phyloP scores from a whole-genome alignment of 2,888 invertebrate species.

The Phyto melanocephala region DNA sequence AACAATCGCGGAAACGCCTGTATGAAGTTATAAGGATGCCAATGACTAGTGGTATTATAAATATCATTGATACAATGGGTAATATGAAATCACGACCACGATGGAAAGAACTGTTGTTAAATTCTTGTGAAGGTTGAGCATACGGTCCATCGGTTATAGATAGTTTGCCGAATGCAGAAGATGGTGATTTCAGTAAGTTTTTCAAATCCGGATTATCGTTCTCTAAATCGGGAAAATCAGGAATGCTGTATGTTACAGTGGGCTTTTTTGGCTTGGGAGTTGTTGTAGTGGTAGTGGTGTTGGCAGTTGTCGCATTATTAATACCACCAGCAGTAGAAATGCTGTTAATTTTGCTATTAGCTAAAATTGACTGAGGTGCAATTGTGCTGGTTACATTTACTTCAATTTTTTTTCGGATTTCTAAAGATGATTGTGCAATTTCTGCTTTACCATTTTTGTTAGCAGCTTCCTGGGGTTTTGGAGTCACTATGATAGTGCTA shows the following conservation, averaged over 20 bases:
- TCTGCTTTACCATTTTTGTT: not conserved
- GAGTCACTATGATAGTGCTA: not conserved
- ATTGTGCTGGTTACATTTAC: not conserved
- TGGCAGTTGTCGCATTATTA: constrained; percentile 68
- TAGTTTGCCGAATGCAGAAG: constrained; percentile 39
- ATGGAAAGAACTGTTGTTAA: constrained; percentile 68
- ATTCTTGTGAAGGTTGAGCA: constrained; percentile 73
- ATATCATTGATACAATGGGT: constrained; percentile 86
- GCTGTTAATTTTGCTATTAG: not conserved
- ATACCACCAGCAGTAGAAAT: not conserved
- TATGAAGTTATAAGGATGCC: constrained; percentile 85
- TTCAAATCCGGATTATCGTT: constrained; percentile 54
- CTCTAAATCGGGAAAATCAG: constrained; percentile 74
- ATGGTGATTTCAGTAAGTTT: constrained; percentile 37
- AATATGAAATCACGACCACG: constrained; percentile 84
- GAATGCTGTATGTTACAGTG: constrained; percentile 79
- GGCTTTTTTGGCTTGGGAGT: constrained; percentile 80
- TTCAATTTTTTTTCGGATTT: not conserved
- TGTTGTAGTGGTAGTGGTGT: constrained; percentile 72
- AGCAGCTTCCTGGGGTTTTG: not conserved
- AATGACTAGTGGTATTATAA: constrained; percentile 84
- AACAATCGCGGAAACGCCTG: constrained; percentile 88
- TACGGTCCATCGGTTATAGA: constrained; percentile 67
- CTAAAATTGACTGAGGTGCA: not conserved
- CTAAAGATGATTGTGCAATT: not conserved